A percentile compares a stretch with the other conserved stretches of the same genome.
These are phyloP conservation scores for Halocaridina rubra DNA, from an alignment of 2,888 invertebrate genomes.

Conservation along the genomic window DNA sequence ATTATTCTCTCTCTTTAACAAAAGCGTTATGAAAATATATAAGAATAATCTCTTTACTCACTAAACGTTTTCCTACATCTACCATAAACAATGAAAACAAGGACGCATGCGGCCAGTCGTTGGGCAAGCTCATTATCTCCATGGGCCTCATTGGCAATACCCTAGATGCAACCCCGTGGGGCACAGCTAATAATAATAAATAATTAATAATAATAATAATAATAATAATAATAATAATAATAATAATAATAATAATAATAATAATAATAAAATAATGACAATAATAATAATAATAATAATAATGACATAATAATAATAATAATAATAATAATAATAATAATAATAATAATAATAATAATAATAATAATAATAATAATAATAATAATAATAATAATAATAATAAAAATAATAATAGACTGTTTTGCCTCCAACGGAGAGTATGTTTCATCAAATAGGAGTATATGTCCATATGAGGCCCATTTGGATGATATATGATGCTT, in stretches of 20 bases:
- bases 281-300: background rate
- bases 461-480: too few relatives aligned
- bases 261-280: background rate
- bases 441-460: too few relatives aligned
- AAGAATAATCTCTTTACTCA: too few relatives aligned
- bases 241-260: background rate
- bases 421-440: too few relatives aligned
- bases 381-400: constrained; percentile 19
- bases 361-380: constrained; percentile 15
- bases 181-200: background rate
- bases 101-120: too few relatives aligned
- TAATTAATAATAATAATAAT: background rate
- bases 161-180: background rate
- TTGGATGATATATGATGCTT: too few relatives aligned
- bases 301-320: background rate
- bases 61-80: too few relatives aligned
- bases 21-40: too few relatives aligned
- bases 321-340: background rate
- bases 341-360: background rate
- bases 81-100: too few relatives aligned
- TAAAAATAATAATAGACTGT: constrained; percentile 19
- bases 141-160: too few relatives aligned
- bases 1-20: too few relatives aligned
- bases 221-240: background rate
- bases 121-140: too few relatives aligned